Evolutionary conservation across 2,113 vertebrate genomes (phyloP), one percentile per base, ranked within the genome.

Genomic region (Halcyon malimbica): DNA sequence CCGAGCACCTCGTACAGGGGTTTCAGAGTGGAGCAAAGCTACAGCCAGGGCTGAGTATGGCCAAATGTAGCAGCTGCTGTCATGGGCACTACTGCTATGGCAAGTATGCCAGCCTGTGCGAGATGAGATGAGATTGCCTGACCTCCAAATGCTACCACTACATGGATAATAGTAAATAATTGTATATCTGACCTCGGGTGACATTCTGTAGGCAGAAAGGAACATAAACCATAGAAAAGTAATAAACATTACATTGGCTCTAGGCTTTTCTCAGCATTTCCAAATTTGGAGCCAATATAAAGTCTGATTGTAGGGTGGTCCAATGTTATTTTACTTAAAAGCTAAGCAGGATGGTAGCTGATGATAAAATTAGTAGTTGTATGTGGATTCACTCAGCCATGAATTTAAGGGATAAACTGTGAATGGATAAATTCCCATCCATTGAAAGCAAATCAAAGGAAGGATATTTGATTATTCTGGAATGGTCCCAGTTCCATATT

Each of bases 1-100:
- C 31, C n/a, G 21, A 79, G 20, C 31, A 60, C 23, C 57, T 79
- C 2, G 0, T 33, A 37, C 4, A 3, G 46, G 16, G 2, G 4
- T 62, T 83, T 54, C 57, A 23, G 46, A 50, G 17, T 2, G 33
- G 28, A 44, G 74, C 9, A 48, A 54, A 83, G 37, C 37, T 46
- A 16, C 28, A 16, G 2, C 39, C 18, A 25, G 59, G 42, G 8
- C n/a, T 44, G 50, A 59, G 20, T 11, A 10, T 14, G 23, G 7
- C 25, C 39, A 54, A 57, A 57, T 0, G 1, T 5, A 10, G 21
- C 33, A 65, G 28, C 28, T 18, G 41, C 16, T 21, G 35, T 42
- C 20, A 4, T 1, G 9, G 35, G 37, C 44, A 11, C 48, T 10
- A 35, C 31, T n/a, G 63, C 20, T 25, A 10, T 4, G 33, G 67